Conservation (phyloP, 2,888 invertebrate genomes). For the Euzophera pinguis region DNA sequence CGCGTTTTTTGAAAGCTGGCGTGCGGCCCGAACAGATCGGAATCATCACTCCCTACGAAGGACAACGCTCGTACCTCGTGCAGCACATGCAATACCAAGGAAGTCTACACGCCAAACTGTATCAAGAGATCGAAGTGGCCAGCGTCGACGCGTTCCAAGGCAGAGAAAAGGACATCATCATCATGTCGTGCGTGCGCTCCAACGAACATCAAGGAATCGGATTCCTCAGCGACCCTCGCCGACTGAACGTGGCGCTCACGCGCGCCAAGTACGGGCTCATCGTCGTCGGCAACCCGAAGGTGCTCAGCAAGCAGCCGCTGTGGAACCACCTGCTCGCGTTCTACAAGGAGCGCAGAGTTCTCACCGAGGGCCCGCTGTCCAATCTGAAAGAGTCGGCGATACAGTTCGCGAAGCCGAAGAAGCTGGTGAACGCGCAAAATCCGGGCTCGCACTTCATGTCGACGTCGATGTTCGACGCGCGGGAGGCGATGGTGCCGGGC, state of each 20-base stretch:
- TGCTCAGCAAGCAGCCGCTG: slow-evolving; percentile 97
- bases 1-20: slow-evolving; percentile 95
- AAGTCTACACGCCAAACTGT: slow-evolving; percentile 96
- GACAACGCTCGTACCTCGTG: slow-evolving; percentile 97
- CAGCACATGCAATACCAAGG: slow-evolving; percentile 99
- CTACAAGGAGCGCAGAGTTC: slow-evolving; percentile 97
- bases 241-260: slow-evolving; percentile 98
- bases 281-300: slow-evolving; percentile 99
- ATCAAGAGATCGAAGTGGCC: slow-evolving; percentile 99
- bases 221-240: slow-evolving; percentile 97
- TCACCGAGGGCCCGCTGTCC: slow-evolving; percentile 98
- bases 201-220: slow-evolving; percentile 99
- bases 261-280: slow-evolving; percentile 98
- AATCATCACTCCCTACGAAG: slow-evolving; percentile 99
- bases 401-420: slow-evolving; percentile 98
- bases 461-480: slow-evolving; percentile 97
- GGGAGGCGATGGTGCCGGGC: slow-evolving; percentile 96
- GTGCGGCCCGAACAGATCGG: slow-evolving; percentile 99
- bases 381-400: slow-evolving; percentile 98
- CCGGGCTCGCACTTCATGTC: slow-evolving; percentile 99
- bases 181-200: slow-evolving; percentile 99
- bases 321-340: slow-evolving; percentile 99
- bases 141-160: slow-evolving; percentile 99
- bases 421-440: slow-evolving; percentile 95
- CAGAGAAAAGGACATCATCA: slow-evolving; percentile 98